A percentile compares a stretch with the other conserved stretches of the same genome.
Evolutionary conservation across 2,888 invertebrate species (phyloP).

Genomic region (Rambutsinella grinnellia): DNA sequence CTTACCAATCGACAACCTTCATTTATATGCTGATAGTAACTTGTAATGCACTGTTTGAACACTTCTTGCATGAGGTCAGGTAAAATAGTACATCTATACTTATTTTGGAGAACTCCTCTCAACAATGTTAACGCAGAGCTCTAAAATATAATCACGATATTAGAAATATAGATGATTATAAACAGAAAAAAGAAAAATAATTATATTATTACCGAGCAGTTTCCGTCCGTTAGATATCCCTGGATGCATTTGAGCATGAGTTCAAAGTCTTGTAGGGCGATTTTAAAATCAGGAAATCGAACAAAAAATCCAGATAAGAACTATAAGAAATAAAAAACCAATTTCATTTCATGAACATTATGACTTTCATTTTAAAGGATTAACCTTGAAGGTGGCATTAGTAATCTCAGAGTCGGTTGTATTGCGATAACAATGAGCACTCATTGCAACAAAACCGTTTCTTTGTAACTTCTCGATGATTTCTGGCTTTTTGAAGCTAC

Average conservation of each 20-base stretch:
- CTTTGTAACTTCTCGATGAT: slow-evolving; percentile 46
- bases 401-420: slow-evolving; percentile 54
- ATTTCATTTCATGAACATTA: slow-evolving; percentile 3
- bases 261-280: slow-evolving; percentile 56
- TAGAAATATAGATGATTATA: not conserved
- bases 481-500: slow-evolving; percentile 47
- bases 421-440: slow-evolving; percentile 52
- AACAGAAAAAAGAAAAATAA: not conserved
- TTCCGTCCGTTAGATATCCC: slow-evolving; percentile 55
- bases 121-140: slow-evolving; percentile 55
- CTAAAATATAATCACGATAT: slow-evolving; percentile 18
- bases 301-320: slow-evolving; percentile 58
- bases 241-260: slow-evolving; percentile 59
- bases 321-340: slow-evolving; percentile 19
- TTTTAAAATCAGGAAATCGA: slow-evolving; percentile 52
- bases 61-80: slow-evolving; percentile 59
- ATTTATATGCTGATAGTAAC: slow-evolving; percentile 58
- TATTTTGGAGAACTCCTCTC: slow-evolving; percentile 58
- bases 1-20: slow-evolving; percentile 58
- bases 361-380: slow-evolving; percentile 4
- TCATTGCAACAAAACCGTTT: slow-evolving; percentile 56
- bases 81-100: slow-evolving; percentile 43
- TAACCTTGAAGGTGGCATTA: slow-evolving; percentile 58
- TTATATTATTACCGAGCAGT: slow-evolving; percentile 43
- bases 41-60: slow-evolving; percentile 56